Conservation (phyloP, 2,113 vertebrate species). For the Aramus guarauna region DNA sequence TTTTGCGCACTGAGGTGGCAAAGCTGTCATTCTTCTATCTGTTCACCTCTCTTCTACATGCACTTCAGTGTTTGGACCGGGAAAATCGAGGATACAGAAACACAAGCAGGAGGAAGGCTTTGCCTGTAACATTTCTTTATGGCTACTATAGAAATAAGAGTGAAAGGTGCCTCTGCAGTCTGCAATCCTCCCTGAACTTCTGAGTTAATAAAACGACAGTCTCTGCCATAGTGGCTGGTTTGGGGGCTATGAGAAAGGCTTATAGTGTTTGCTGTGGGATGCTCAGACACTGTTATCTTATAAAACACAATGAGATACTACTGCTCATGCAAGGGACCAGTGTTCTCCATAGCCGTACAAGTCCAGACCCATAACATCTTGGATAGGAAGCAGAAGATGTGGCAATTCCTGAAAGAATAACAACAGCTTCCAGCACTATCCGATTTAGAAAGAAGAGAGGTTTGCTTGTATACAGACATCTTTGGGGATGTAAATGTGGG, state of each 20-base stretch:
- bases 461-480: background rate
- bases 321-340: background rate
- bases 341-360: background rate
- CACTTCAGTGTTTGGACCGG: background rate
- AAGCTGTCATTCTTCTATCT: background rate
- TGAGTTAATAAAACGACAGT: background rate
- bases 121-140: background rate
- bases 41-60: background rate
- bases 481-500: background rate
- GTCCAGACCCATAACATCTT: background rate
- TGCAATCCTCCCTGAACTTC: background rate
- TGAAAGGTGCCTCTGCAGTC: background rate
- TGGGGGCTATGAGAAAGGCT: background rate
- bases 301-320: background rate
- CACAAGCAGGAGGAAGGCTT: background rate
- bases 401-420: background rate
- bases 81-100: background rate
- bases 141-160: background rate
- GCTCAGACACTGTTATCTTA: background rate
- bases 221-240: background rate
- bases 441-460: background rate
- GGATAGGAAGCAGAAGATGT: background rate
- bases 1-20: background rate
- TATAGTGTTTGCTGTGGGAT: background rate
- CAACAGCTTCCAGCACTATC: background rate